Evolutionary conservation across 2,113 vertebrate genomes (phyloP).

Genomic region (Misgurnus mizolepis): DNA sequence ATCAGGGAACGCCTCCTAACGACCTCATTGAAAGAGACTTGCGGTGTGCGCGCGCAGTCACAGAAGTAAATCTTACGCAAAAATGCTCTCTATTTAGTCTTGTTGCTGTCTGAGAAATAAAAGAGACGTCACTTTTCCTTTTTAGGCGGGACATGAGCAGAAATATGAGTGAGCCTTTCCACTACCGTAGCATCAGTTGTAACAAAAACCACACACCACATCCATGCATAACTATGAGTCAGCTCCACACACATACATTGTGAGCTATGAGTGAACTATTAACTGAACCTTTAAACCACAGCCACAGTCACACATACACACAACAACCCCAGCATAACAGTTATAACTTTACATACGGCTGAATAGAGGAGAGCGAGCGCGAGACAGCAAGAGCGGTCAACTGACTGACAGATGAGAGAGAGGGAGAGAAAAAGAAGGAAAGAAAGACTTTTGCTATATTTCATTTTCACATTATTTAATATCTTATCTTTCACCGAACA

Average conservation of each 20-base stretch:
- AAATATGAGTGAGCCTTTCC: slow-evolving; percentile 11
- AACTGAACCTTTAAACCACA: slow-evolving; percentile 36
- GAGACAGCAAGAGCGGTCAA: not conserved
- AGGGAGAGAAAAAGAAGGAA: not conserved
- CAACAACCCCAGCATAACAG: not conserved
- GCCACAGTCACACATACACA: slow-evolving; percentile 17
- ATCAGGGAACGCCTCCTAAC: too few species aligned
- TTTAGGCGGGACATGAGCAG: not conserved
- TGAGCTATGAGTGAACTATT: slow-evolving; percentile 15
- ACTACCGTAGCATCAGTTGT: slow-evolving; percentile 15
- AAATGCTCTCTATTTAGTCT: not conserved
- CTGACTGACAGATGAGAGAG: not conserved
- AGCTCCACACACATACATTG: slow-evolving; percentile 32
- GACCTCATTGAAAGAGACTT: too few species aligned
- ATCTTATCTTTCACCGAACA: too few species aligned
- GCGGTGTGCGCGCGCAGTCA: too few species aligned
- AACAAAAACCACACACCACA: slow-evolving; percentile 20
- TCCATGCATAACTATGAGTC: slow-evolving; percentile 33
- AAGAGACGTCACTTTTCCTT: not conserved
- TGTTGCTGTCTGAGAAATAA: not conserved
- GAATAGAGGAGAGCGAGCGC: not conserved
- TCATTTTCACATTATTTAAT: too few species aligned
- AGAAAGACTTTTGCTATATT: not conserved
- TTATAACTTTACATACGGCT: slow-evolving; percentile 19
- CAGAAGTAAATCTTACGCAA: not conserved